phyloP scores from a whole-genome alignment of 2,888 invertebrate genomes.

The Protodeltote pygarga region DNA sequence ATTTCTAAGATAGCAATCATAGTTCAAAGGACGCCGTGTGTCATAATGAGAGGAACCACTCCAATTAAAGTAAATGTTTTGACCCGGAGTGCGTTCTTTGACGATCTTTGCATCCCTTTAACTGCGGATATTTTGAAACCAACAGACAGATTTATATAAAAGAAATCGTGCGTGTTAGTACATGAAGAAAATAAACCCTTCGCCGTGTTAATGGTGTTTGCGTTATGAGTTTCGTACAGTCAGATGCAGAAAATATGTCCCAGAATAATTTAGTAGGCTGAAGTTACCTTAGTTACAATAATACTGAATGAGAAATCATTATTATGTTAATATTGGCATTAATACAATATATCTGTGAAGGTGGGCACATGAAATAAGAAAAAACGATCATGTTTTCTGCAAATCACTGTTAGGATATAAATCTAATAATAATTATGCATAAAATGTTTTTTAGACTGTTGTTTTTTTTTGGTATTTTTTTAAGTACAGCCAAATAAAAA shows the following conservation, averaged over 20 bases:
- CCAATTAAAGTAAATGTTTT: constrained; percentile 82
- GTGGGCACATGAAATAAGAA: background rate
- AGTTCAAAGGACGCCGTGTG: constrained; percentile 78
- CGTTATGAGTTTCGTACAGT: constrained; percentile 36
- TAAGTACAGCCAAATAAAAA: too few species aligned
- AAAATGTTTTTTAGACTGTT: too few species aligned
- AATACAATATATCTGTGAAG: too few species aligned
- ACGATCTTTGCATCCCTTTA: constrained; percentile 57
- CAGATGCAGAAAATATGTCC: constrained; percentile 13
- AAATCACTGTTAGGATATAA: constrained; percentile 15
- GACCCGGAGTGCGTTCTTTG: constrained; percentile 66
- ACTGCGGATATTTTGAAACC: constrained; percentile 56
- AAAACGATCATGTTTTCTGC: background rate
- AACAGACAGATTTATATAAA: constrained; percentile 54
- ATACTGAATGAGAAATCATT: too few species aligned
- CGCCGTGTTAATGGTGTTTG: constrained; percentile 45
- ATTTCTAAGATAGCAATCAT: constrained; percentile 71
- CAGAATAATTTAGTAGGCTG: too few species aligned
- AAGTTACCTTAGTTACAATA: too few species aligned
- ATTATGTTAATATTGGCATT: too few species aligned
- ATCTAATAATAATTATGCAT: too few species aligned
- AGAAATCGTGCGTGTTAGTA: constrained; percentile 56
- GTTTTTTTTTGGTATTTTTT: too few species aligned
- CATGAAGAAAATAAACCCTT: constrained; percentile 53
- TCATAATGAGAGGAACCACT: constrained; percentile 75